Base-by-base conservation (phyloP, 2,797 vertebrate species). In the Acomys russatus region DNA sequence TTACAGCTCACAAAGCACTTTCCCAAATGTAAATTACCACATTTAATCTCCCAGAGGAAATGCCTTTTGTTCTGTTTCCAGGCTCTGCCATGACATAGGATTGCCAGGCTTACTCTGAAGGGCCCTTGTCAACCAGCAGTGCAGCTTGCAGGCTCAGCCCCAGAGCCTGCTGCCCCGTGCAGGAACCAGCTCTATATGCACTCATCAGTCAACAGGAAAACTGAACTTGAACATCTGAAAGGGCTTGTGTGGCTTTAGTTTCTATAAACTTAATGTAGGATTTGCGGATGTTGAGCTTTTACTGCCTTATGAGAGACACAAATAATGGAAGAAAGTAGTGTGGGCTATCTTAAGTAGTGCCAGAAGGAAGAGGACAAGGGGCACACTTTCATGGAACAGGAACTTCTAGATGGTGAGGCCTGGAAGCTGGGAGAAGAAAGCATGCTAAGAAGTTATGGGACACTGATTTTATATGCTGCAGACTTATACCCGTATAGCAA, bases 1-100 rank as follows among this genome's bases (percentile, higher is more conserved):
- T 88, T 54, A 51, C 33, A 71, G 82, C 18, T 94, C 78, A 88
- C 68, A 94, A 83, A 95, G 51, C 74, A 79, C 59, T 88, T 89
- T 68, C 54, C 83, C 64, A 85, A 70, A 90, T 90, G 12, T 74
- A 82, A 91, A 86, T 80, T 61, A 71, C 17, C 73, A 80, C 70
- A 89, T 71, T 86, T 83, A 61, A 56, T 93, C 84, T 92, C 63
- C 88, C 94, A 63, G 63, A 92, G 85, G 86, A 94, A 96, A 88
- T 51, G 44, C 18, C n/a, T 92, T 94, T 59, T 80, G 89, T 84
- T 28, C 54, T 35, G 23, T 76, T 77, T 63, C 66, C 30, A 10
- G 25, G 68, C 77, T 76, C 25, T 74, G 73, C 35, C 49, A 9
- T 23, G 51, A 44, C n/a, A 70, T 4, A 78, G 74, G 54, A 64